Conservation (phyloP, 2,113 vertebrate genomes). For the Otolemur garnettii region DNA sequence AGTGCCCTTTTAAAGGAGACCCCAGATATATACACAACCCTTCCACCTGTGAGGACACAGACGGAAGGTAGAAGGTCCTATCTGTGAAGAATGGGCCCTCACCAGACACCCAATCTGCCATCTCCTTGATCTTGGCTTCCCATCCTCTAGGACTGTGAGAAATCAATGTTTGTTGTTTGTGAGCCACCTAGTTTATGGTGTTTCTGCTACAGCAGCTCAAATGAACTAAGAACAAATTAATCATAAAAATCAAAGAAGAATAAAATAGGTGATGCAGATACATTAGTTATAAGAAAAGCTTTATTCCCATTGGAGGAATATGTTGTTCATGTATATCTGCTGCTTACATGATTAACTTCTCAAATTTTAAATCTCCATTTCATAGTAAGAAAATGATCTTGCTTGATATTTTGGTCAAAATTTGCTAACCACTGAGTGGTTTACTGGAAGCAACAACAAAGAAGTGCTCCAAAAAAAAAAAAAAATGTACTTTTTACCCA, state of each 20-base stretch:
- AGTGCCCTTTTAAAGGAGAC: background rate
- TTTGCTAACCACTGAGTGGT: constrained; percentile 14
- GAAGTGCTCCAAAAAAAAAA: constrained; percentile 50
- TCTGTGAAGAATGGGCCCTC: background rate
- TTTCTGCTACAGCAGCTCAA: background rate
- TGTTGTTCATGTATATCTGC: constrained; percentile 11
- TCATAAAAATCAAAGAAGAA: constrained; percentile 16
- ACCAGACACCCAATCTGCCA: background rate
- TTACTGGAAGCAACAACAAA: constrained; percentile 69
- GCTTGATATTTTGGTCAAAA: constrained; percentile 55
- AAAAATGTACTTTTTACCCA: constrained; percentile 69
- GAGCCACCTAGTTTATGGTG: background rate
- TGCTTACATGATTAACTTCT: constrained; percentile 20
- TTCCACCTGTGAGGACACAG: background rate
- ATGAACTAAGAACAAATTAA: background rate
- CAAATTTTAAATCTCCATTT: constrained; percentile 51
- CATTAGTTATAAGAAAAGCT: background rate
- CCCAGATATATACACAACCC: no score
- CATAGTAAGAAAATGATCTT: constrained; percentile 17
- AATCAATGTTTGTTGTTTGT: background rate
- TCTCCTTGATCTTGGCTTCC: background rate
- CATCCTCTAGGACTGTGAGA: background rate
- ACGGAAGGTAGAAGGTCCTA: background rate
- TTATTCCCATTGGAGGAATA: background rate
- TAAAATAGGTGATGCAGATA: background rate